Base-by-base conservation (phyloP, 2,113 vertebrate species). In the Nicator chloris region DNA sequence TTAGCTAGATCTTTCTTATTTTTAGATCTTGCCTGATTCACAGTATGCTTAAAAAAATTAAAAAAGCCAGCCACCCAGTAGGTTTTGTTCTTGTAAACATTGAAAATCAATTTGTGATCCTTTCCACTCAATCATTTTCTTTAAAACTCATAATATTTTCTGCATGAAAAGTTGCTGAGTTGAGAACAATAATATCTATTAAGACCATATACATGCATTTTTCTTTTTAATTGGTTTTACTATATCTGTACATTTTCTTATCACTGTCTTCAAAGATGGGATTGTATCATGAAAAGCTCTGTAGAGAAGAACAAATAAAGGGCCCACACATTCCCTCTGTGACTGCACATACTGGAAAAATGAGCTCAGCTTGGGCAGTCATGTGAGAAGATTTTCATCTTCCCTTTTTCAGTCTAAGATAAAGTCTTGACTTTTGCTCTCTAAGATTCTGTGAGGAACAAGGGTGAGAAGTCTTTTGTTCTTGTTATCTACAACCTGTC, bases 21-120 rank as follows among this genome's bases (percentile, higher is more conserved):
- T 95, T 97, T 71, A 94, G 96, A 88, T 86, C 57, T 91, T 85
- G 54, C 37, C 39, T 95, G 79, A 92, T 94, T 90, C 86, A 88
- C 23, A 59, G 35, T 37, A 51, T 81, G 40, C 26, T n/a, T 87
- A 40, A 78, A 89, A 91, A 72, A 64, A 22, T 5, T 28, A 64
- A 89, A 88, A 81, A 61, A 80, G 4, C 16, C 33, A 86, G 24
- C 40, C 86, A 86, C 40, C 16, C 47, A 59, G 87, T 65, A 92
- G 61, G 49, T 93, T 94, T 96, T 95, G 22, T 82, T 87, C 72
- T 91, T 68, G 61, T 73, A 86, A 96, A 81, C 54, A 86, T 85
- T 95, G 92, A 66, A 60, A 94, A 91, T 91, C 63, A 87, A 88
- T 56, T 87, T 90, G n/a, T 76, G 56, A 92, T 82, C 82, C 68